phyloP scores from a whole-genome alignment of 2,888 invertebrate genomes.

The Drosophila austrosaltans region DNA sequence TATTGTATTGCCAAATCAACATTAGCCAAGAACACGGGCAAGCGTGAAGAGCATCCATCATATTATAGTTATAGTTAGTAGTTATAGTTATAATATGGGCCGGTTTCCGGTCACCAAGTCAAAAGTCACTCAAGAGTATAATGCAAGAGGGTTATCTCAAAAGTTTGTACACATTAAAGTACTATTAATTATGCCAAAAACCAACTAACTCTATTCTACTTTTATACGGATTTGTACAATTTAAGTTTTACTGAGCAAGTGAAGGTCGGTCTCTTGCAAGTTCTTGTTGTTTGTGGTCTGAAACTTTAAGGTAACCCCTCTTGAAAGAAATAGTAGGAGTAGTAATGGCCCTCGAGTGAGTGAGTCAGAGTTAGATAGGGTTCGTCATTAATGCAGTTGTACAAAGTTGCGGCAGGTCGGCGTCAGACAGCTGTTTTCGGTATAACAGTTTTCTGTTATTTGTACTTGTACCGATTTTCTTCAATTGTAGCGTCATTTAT shows the following conservation, averaged over 20 bases:
- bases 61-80: not conserved
- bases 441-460: constrained; percentile 59
- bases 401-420: constrained; percentile 65
- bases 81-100: constrained; percentile 64
- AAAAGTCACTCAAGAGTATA: not conserved
- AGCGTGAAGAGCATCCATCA: constrained; percentile 66
- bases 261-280: not conserved
- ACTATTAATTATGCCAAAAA: too few species aligned
- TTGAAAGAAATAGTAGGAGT: not conserved
- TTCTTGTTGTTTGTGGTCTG: not conserved
- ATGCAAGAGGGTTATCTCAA: not conserved
- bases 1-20: constrained; percentile 51
- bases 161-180: not conserved
- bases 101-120: constrained; percentile 66
- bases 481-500: constrained; percentile 77
- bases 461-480: constrained; percentile 77
- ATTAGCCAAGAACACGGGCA: constrained; percentile 70
- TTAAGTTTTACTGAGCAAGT: not conserved
- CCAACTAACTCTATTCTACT: too few species aligned
- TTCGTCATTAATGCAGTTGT: constrained; percentile 45
- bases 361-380: constrained; percentile 61
- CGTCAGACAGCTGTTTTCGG: constrained; percentile 50
- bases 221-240: not conserved
- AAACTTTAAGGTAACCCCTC: not conserved
- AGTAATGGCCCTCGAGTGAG: constrained; percentile 48